A percentile compares a stretch with the other conserved stretches of the same genome.
These are phyloP conservation scores for Fistularia tabacaria DNA, from an alignment of 2,797 vertebrate genomes.

Conservation along the genomic window DNA sequence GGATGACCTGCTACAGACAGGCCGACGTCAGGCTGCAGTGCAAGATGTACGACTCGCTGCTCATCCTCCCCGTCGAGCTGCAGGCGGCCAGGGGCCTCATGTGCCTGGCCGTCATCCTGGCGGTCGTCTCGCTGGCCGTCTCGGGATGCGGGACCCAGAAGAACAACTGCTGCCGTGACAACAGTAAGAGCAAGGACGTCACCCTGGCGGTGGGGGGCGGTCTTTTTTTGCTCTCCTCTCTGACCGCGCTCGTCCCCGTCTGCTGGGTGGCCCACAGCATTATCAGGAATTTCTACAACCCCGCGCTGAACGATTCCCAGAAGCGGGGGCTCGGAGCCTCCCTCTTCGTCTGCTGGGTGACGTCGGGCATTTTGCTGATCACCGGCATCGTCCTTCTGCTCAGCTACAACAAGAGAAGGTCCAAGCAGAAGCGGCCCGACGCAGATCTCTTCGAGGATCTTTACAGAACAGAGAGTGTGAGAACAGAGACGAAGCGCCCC, in stretches of 20 bases:
- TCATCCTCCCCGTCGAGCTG: conserved; percentile 76
- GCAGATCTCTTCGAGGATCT: not conserved
- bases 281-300: conserved; percentile 79
- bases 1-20: conserved; percentile 84
- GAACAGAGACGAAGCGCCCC: conserved; percentile 40
- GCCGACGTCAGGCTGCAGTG: conserved; percentile 82
- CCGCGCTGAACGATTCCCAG: conserved; percentile 63
- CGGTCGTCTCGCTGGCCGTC: conserved; percentile 65
- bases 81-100: conserved; percentile 81
- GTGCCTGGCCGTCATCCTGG: conserved; percentile 73
- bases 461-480: conserved; percentile 2
- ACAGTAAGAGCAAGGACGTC: conserved; percentile 68
- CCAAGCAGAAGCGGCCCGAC: conserved; percentile 49
- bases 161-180: conserved; percentile 64
- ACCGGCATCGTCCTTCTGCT: conserved; percentile 73
- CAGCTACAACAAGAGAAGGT: conserved; percentile 59
- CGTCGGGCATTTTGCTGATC: conserved; percentile 70
- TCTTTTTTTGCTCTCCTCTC: conserved; percentile 72
- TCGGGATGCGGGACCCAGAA: conserved; percentile 71
- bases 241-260: conserved; percentile 79
- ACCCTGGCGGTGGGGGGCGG: conserved; percentile 70
- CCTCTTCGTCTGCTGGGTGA: conserved; percentile 84
- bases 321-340: conserved; percentile 85
- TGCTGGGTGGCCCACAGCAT: conserved; percentile 76
- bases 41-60: conserved; percentile 82